Evolutionary conservation across 2,888 invertebrate species (phyloP).

Genomic region (Folsomia manolachei): DNA sequence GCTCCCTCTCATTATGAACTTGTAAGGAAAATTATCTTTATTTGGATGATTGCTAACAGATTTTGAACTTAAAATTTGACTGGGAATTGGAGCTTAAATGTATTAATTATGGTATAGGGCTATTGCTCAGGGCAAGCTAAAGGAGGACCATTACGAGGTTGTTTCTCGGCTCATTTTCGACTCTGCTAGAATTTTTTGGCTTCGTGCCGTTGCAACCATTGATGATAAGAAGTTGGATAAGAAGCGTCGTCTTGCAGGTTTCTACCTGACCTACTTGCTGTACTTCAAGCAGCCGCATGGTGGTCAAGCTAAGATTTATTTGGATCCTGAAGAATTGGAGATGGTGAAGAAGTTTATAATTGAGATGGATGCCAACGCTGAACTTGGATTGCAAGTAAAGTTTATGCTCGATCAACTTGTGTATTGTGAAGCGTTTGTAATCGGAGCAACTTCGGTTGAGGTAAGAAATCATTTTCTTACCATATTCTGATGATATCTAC

Average conservation of each 20-base stretch:
- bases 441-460: background rate
- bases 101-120: slow-evolving; percentile 20
- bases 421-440: background rate
- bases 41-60: background rate
- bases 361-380: background rate
- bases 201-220: background rate
- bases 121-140: slow-evolving; percentile 35
- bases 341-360: too few species aligned
- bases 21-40: too few species aligned
- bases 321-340: slow-evolving; percentile 19
- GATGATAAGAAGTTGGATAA: slow-evolving; percentile 16
- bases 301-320: slow-evolving; percentile 22
- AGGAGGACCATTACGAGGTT: slow-evolving; percentile 35
- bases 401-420: background rate
- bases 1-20: slow-evolving; percentile 32
- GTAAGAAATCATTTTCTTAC: background rate
- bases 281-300: slow-evolving; percentile 37
- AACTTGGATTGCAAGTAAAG: background rate
- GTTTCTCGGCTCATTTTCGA: slow-evolving; percentile 31
- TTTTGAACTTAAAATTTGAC: background rate
- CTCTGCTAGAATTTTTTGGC: slow-evolving; percentile 33
- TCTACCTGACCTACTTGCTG: slow-evolving; percentile 39
- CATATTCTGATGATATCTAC: background rate
- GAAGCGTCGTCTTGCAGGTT: slow-evolving; percentile 36
- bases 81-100: background rate